Evolutionary conservation across 1,140 invertebrate species (phyloP), one percentile per base, ranked within the genome.

Genomic region (Bicyclus anynana): DNA sequence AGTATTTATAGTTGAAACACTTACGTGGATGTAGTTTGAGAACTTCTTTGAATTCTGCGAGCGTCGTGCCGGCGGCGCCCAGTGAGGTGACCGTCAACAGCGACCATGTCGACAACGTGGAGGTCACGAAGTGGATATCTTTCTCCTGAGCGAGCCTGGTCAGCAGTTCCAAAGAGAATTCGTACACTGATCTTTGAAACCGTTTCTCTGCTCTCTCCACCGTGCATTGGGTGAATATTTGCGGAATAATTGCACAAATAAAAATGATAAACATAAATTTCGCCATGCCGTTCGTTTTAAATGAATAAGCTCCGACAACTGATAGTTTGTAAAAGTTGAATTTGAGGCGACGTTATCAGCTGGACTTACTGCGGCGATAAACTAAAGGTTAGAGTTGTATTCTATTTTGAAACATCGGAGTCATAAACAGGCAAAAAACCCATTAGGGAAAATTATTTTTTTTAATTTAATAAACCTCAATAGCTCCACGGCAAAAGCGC

Each of bases 31-130:
- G 79, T 2, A 89, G 68, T 23, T 66, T 53, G 2, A 90, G 66
- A 0, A 80, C 81, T 13, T 56, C 55, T 29, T 78, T 68, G 12
- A 91, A 52, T 65, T 91, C 80, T 0, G 59, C 37, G 4, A 82
- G 59, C 0, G 90, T 90, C 0, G 69, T 66, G 9, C 72, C 87
- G 0, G 54, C 50, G 0, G 90, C 89, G 0, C 90, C 90, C 9
- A 90, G 75, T 0, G 89, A 81, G 0, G 88, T 60, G 1, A 75
- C 66, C 1, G 88, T 66, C 4, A 91, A 56, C 9, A 90, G 53
- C 2, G 79, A 74, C 90, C 90, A 91, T 20, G 88, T 69, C 2
- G 89, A 90, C 0, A 90, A 69, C 0, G 89, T 84, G 0, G 90
- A 90, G 2, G 87, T 42, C 0, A 85, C 62, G 62, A 86, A 88